A percentile compares a stretch with the other conserved stretches of the same genome.
Evolutionary conservation across 2,797 vertebrate species (phyloP).

Genomic region (Galago senegalensis): DNA sequence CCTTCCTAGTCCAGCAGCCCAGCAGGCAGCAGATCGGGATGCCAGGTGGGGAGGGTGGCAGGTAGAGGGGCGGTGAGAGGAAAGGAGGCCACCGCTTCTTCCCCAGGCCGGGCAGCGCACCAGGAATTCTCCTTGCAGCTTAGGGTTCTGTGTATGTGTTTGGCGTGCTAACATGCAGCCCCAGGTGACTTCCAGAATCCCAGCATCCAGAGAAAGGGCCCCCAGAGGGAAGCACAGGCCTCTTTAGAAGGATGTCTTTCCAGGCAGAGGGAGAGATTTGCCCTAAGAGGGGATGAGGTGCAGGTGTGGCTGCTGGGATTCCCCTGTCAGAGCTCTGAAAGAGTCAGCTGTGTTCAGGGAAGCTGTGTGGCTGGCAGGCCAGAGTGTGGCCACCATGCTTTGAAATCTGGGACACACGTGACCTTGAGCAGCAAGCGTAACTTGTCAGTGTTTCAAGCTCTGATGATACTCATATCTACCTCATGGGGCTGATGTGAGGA

Average conservation of each 20-base stretch:
- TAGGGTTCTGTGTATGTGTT: neutral
- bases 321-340: neutral
- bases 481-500: neutral
- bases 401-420: neutral
- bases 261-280: neutral
- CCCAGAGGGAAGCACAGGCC: neutral
- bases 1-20: neutral
- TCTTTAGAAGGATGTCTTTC: neutral
- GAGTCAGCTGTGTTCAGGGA: neutral
- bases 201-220: neutral
- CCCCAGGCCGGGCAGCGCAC: neutral
- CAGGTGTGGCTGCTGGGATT: neutral
- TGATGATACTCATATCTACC: neutral
- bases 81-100: neutral
- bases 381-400: rapidly evolving
- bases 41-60: neutral
- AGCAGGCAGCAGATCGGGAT: too few species aligned
- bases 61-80: neutral
- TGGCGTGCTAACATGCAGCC: neutral
- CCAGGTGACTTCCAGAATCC: neutral
- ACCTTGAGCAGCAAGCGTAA: neutral
- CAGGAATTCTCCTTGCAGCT: neutral
- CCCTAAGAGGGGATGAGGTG: neutral
- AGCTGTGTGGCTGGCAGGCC: neutral
- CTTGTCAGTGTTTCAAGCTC: neutral